phyloP scores from a whole-genome alignment of 2,113 vertebrate species.

The Pipra filicauda region DNA sequence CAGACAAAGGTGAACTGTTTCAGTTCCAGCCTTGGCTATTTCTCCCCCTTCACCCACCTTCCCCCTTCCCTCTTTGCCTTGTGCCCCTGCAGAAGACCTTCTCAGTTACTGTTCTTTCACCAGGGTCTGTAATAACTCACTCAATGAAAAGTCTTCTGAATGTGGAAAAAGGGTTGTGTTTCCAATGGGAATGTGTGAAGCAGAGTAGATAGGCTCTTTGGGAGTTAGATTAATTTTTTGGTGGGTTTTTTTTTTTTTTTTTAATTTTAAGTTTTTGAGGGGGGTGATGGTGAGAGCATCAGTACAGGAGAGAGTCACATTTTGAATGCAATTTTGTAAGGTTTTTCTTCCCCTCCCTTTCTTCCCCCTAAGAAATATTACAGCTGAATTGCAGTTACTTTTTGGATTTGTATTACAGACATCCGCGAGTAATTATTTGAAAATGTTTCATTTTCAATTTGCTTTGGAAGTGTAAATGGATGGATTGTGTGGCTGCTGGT shows the following conservation, averaged over 20 bases:
- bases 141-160: background rate
- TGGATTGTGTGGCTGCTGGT: slow-evolving; percentile 21
- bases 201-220: background rate
- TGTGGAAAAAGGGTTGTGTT: background rate
- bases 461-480: slow-evolving; percentile 38
- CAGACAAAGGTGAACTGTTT: slow-evolving; percentile 73
- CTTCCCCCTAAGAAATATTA: background rate
- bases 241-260: too few species aligned
- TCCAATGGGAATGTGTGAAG: background rate
- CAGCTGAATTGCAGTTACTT: background rate
- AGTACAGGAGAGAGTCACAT: background rate
- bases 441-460: slow-evolving; percentile 46
- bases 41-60: background rate
- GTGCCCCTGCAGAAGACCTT: slow-evolving; percentile 6
- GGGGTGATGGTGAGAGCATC: background rate
- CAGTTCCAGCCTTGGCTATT: background rate
- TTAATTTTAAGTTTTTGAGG: background rate
- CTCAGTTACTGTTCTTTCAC: background rate
- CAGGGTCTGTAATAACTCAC: background rate
- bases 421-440: slow-evolving; percentile 46
- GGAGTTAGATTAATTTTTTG: background rate
- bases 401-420: slow-evolving; percentile 7
- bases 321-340: background rate
- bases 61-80: background rate
- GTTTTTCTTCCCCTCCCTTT: background rate